Evolutionary conservation across 1,140 invertebrate genomes (phyloP).

Genomic region (Drosophila takahashii): DNA sequence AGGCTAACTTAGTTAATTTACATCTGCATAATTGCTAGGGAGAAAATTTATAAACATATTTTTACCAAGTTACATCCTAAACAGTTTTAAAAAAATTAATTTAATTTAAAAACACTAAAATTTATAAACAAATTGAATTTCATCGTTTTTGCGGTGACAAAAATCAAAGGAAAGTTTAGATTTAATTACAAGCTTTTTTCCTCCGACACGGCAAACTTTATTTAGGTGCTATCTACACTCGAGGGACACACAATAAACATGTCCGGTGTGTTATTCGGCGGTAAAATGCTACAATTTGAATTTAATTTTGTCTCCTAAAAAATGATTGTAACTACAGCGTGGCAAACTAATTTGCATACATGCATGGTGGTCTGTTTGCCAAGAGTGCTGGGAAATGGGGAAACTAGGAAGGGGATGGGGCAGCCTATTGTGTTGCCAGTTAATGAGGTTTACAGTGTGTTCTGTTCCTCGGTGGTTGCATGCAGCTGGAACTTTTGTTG

Average conservation of each 20-base stretch:
- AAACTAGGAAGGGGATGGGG: not conserved
- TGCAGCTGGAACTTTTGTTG: conserved; percentile 29
- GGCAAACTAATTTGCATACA: conserved; percentile 42
- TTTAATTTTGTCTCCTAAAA: conserved; percentile 53
- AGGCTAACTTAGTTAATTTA: no score
- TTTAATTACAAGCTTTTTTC: conserved; percentile 1
- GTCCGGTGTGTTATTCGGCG: conserved; percentile 17
- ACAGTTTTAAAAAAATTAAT: no score
- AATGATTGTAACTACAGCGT: conserved; percentile 36
- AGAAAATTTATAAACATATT: no score
- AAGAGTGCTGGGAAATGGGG: not conserved
- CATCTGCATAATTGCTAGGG: no score
- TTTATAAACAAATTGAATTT: no score
- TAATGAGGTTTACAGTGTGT: conserved; percentile 30
- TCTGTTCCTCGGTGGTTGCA: not conserved
- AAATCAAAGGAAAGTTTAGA: not conserved
- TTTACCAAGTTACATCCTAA: no score
- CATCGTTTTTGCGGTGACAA: not conserved
- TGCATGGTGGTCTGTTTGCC: conserved; percentile 19
- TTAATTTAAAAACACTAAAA: no score
- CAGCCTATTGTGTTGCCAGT: conserved; percentile 42
- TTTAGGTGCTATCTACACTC: conserved; percentile 11
- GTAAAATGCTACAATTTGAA: conserved; percentile 15
- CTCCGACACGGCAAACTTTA: not conserved
- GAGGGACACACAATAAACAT: conserved; percentile 9